Evolutionary conservation across 2,888 invertebrate genomes (phyloP).

Genomic region (Scaptomyza flava): DNA sequence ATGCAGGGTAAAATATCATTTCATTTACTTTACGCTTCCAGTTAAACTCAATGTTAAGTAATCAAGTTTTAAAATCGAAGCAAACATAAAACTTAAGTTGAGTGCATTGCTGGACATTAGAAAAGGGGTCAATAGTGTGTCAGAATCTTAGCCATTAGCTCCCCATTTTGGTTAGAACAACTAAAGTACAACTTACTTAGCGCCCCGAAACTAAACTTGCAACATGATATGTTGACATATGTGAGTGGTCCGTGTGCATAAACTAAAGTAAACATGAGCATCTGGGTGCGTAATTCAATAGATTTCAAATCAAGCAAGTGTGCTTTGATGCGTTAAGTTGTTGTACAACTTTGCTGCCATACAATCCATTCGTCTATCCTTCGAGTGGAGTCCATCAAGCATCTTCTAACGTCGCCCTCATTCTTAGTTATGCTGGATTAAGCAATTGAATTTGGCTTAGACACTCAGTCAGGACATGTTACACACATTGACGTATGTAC

Average conservation of each 20-base stretch:
- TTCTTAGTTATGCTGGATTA: constrained; percentile 64
- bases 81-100: background rate
- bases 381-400: constrained; percentile 19
- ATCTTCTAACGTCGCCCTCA: constrained; percentile 56
- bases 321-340: constrained; percentile 55
- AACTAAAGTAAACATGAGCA: background rate
- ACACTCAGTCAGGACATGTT: background rate
- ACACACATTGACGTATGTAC: background rate
- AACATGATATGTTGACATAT: constrained; percentile 62
- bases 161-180: constrained; percentile 19
- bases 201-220: constrained; percentile 54
- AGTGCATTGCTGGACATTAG: constrained; percentile 35
- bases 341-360: no score
- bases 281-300: constrained; percentile 55
- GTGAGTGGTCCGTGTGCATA: constrained; percentile 20
- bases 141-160: constrained; percentile 32
- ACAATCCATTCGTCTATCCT: background rate
- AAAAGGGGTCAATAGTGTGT: constrained; percentile 66
- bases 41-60: no score
- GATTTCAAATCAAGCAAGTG: constrained; percentile 44
- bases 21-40: no score
- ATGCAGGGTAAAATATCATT: no score
- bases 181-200: constrained; percentile 52
- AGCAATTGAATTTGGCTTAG: constrained; percentile 72
- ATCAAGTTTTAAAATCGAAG: background rate